Evolutionary conservation across 2,888 invertebrate genomes (phyloP), one percentile per base, ranked within the genome.

Genomic region (Cantharis rustica): DNA sequence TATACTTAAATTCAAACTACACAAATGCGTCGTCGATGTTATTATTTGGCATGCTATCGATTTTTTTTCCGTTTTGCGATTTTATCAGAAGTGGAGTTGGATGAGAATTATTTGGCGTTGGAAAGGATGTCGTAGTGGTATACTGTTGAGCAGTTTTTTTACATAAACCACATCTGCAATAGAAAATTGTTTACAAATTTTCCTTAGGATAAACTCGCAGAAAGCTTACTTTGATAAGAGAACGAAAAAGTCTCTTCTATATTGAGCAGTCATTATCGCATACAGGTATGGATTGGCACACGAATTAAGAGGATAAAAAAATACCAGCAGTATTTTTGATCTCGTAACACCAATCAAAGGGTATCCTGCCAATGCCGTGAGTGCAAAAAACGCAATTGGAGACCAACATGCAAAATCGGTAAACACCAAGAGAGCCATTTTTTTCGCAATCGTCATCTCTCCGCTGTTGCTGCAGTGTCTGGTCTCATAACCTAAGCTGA

Each of bases 261-360:
- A 96, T 87, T 96, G 96, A 79, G 95, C 93, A 9, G 97, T 97
- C 85, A 96, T 90, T 81, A 97, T 95, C 16, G 96, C 97, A 87
- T 97, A 98, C 3, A 98, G 89, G 89, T 96, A 97, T 0, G 97
- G 97, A 89, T 98, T 97, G 61, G 97, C 96, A 86, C 96, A 96
- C 0, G 96, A 95, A 88, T 97, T 97, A 78, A 98, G 88, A 0
- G 97, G 97, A 86, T 97, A 96, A 86, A 97, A 96, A 86, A 97
- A 96, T 10, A 97, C 96, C 77, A 96, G 88, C 11, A 96, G 89
- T 69, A 97, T 93, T 88, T 95, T 95, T 0, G 94, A 94, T 83
- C 93, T 92, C 9, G 94, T 93, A 0, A 97, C 93, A 82, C 95
- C 94, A 64, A 97, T 96, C 79, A 97, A 88, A 0, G 97, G 96